Base-by-base conservation (phyloP, 1,140 invertebrate species). In the Oreohelix idahoensis region DNA sequence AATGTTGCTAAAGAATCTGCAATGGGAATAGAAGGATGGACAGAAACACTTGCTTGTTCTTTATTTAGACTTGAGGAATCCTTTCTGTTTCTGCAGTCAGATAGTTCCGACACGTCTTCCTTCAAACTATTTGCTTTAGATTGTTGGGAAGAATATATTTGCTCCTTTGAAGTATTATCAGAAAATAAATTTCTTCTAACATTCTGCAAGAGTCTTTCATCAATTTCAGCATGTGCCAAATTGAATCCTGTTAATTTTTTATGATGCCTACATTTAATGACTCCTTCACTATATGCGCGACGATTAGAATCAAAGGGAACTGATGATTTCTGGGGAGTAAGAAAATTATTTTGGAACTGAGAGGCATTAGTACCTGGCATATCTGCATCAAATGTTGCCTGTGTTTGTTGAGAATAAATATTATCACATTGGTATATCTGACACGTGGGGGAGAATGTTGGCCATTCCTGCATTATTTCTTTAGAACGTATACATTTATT, bases 161-260 rank as follows among this genome's bases (percentile, higher is more conserved):
- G n/a, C n/a, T 75, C 73, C 17, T 10, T 26, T 45, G 42, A 17
- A 8, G 38, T 75, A 11, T 39, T 4, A 23, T 75, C 15, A 75
- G 20, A 45, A 45, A 75, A 75, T 29, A 75, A 29, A 45, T 75
- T 75, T 42, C 42, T 42, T 75, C 42, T 17, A 13, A 75, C 73
- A 75, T 39, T 29, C 13, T 49, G 10, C 39, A 75, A 29, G 1
- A 45, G 35, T 29, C 17, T 42, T n/a, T 75, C 73, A 13, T 42
- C 73, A 29, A 75, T 2, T 4, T 15, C n/a, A n/a, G n/a, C n/a
- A n/a, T n/a, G n/a, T n/a, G n/a, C 29, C 17, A 45, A 29, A 49
- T 42, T 49, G n/a, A 45, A 45, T 29, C 35, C 35, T 2, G 1
- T 8, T 29, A 13, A 17, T 13, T 1, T 29, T 49, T 75, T 49